These are phyloP conservation scores for Heliconius hewitsoni DNA, from an alignment of 1,140 invertebrate genomes.

Conservation along the genomic window DNA sequence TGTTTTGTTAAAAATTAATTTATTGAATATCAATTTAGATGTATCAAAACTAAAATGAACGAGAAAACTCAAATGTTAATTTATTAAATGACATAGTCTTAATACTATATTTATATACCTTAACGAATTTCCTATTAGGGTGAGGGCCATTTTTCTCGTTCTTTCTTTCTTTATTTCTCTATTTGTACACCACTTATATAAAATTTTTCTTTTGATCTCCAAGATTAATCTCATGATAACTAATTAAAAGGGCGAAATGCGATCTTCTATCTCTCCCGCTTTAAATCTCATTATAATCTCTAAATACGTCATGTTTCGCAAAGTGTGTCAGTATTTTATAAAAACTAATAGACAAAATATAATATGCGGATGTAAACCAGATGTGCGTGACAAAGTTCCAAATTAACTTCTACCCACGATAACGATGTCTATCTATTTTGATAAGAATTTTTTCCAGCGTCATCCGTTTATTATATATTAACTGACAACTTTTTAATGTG, in stretches of 20 bases:
- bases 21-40: neutral
- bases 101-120: neutral
- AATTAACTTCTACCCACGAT: slow-evolving; percentile 23
- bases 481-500: neutral
- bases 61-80: neutral
- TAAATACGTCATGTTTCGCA: neutral
- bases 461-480: neutral
- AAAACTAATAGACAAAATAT: slow-evolving; percentile 16
- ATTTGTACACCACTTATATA: no score
- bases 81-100: neutral
- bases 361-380: slow-evolving; percentile 34
- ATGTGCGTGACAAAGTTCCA: slow-evolving; percentile 33
- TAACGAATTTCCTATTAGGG: neutral
- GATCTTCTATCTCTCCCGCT: neutral
- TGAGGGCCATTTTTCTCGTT: neutral
- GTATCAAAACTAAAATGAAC: neutral
- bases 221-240: neutral
- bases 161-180: no score
- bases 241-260: neutral
- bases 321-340: neutral
- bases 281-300: no score
- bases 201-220: neutral
- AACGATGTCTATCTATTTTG: slow-evolving; percentile 20
- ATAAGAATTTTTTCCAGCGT: slow-evolving; percentile 1
- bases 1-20: no score